Base-by-base conservation (phyloP, 2,888 invertebrate genomes). In the Synanthedon myopaeformis region DNA sequence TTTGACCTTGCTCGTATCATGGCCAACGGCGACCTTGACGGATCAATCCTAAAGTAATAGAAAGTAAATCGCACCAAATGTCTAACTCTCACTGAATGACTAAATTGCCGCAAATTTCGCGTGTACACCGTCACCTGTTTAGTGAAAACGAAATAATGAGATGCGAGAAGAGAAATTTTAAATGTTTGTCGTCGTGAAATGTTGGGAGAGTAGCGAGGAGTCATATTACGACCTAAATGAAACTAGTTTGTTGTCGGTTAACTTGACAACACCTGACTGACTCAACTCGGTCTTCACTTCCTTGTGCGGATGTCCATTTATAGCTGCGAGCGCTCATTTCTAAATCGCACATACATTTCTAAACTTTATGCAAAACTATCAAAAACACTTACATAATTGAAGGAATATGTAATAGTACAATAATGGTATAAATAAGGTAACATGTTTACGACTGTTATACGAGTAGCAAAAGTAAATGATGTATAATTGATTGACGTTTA, bases 121-220 rank as follows among this genome's bases (percentile, higher is more conserved):
- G 73, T 76, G 72, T 63, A 69, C 57, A 66, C 66, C 65, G 73
- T 76, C 79, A 45, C 35, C 77, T 76, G 70, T 66, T 70, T 61
- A 83, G 86, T 85, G 87, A 87, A 87, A 87, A 82, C 82, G 66
- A 81, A 66, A 66, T 82, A 86, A 85, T 84, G 81, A 82, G 76
- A 86, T 85, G 83, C 83, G 73, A 83, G 83, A 86, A 87, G 87
- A 87, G 87, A 87, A 87, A 87, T 83, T 85, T 84, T 70, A 78
- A 84, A 82, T 81, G 76, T 84, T 86, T 85, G 78, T 69, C 70
- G 70, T 69, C 72, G 81, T 79, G 83, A 85, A 85, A 85, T 76
- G 80, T 69, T 77, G 79, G 78, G 82, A 79, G 85, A 79, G 86
- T 75, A 67, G 74, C 71, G 76, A 76, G 71, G 75, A 82, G 73